A percentile compares a stretch with the other conserved stretches of the same genome.
These are phyloP conservation scores for Ginglymostoma cirratum DNA, from an alignment of 2,113 vertebrate species.

Conservation along the genomic window DNA sequence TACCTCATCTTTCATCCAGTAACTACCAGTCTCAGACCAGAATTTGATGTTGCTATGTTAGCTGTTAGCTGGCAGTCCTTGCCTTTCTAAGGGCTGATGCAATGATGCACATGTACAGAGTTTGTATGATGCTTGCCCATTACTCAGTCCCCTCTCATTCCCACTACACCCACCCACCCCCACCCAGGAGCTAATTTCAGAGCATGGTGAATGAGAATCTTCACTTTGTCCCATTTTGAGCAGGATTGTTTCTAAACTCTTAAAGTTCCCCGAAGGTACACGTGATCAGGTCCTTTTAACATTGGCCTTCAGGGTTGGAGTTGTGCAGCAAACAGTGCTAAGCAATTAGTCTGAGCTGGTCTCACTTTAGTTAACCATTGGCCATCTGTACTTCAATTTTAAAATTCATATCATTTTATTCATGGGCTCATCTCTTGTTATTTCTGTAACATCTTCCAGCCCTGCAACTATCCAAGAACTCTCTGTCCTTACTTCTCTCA, in stretches of 20 bases:
- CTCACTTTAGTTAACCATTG: neutral
- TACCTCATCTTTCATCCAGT: neutral
- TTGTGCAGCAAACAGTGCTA: too few species aligned
- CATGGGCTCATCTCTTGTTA: neutral
- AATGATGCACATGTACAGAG: neutral
- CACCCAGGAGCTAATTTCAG: too few species aligned
- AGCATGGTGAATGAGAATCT: too few species aligned
- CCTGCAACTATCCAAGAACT: neutral
- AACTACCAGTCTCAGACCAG: neutral
- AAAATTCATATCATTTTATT: neutral
- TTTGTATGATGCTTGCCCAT: neutral
- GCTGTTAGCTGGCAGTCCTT: neutral
- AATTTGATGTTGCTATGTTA: neutral
- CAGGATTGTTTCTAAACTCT: too few species aligned
- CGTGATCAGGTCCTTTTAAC: too few species aligned
- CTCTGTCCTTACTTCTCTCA: neutral
- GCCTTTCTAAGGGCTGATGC: neutral
- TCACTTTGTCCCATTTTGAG: too few species aligned
- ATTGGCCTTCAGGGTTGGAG: too few species aligned
- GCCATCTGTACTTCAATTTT: neutral
- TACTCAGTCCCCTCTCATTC: too few species aligned
- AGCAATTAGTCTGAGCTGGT: neutral
- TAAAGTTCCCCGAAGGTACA: too few species aligned
- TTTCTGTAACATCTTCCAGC: neutral
- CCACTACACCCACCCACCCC: too few species aligned